Evolutionary conservation across 2,797 vertebrate species (phyloP), one percentile per base, ranked within the genome.

Genomic region (Parauchenoglanis ngamensis): DNA sequence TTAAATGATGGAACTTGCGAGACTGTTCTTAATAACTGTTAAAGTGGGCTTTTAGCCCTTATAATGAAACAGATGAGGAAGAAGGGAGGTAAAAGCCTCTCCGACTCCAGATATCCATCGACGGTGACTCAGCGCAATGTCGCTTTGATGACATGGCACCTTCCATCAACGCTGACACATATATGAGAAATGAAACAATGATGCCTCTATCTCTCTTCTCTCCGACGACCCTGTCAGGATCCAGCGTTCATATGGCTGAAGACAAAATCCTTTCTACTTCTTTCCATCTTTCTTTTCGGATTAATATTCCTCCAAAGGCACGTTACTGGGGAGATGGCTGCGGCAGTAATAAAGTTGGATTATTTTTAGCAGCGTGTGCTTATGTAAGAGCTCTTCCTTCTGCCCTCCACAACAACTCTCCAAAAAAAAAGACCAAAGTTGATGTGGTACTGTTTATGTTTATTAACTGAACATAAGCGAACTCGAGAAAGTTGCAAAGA

Each of bases 321-420:
- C 49, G 82, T 87, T 81, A 19, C n/a, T 44, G 84, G 56, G 28
- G 73, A 84, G 54, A 49, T 70, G 59, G 61, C 85, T 86, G 61
- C 61, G 12, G 77, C 68, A 11, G 35, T 56, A 73, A 87, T 90
- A 90, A 90, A 90, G 85, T 81, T 49, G n/a, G 73, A 88, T 6
- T 90, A 88, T 87, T 87, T 87, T 87, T 84, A 87, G 87, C 52
- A 23, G 59, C 17, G 25, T 57, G 52, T 46, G 19, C 46, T 86
- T 88, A 84, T 72, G 77, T 75, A 89, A 87, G 67, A 81, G 35
- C 35, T 76, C n/a, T 59, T 79, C 57, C 77, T 79, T 77, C 87
- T 82, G 83, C 57, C 59, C 46, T 68, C 52, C 44, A 76, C 73
- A 84, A 84, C 85, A 88, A 72, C 23, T 57, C 75, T 25, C n/a